Base-by-base conservation (phyloP, 2,888 invertebrate genomes). In the Zygogramma bicolorata region DNA sequence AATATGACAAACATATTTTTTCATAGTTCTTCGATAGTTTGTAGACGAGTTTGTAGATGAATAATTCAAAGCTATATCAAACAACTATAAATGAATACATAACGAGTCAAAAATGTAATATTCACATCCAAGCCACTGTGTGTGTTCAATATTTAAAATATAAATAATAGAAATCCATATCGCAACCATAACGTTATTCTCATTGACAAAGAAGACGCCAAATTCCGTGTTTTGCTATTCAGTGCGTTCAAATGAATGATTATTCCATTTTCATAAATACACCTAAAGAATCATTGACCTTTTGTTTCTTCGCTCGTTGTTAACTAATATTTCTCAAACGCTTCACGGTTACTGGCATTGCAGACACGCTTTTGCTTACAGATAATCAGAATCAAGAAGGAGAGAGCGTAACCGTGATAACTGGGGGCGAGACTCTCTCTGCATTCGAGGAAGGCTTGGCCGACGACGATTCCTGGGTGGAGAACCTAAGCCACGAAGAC, bases 391-490 rank as follows among this genome's bases (percentile, higher is more conserved):
- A 75, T 73, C 73, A 78, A 66, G 73, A 75, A 57, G 82, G 88
- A 83, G 87, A 88, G 74, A 92, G 90, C 85, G 92, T 92, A 85
- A 92, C 91, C 81, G 92, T 92, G 81, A 92, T 92, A 84, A 92
- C 92, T 81, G 92, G 92, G 83, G 90, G 90, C 84, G 91, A 92
- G 85, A 92, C 93, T 81, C 89, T 93, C 85, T 92, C 92, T 78
- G 92, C 92, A 63, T 90, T 95, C 77, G 95, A 95, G 87, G 95
- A 96, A 88, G 95, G 95, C 76, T 88, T 95, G 70, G 95, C 96
- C 63, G 96, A 96, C 84, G 95, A 96, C 87, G 96, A 96, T 85
- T 95, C 95, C 74, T 96, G 96, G 96, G 95, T 96, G 76, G 96
- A 96, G 87, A 95, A 96, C 86, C 90, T 94, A 75, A 94, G 94